Base-by-base conservation (phyloP, 2,113 vertebrate genomes). In the Spermophilus dauricus region DNA sequence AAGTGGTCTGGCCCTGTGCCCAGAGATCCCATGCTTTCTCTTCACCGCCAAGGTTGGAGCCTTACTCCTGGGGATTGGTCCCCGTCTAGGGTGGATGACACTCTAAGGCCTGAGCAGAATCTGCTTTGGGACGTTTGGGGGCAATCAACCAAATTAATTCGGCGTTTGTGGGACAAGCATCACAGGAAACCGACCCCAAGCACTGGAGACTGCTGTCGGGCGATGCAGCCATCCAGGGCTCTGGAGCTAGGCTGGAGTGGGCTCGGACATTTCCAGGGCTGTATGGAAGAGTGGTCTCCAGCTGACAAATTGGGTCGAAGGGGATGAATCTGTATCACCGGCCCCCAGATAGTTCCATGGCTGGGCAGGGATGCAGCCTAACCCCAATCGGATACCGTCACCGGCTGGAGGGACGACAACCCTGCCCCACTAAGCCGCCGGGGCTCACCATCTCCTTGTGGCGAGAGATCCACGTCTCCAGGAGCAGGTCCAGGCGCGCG, bases 391-490 rank as follows among this genome's bases (percentile, higher is more conserved):
- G 30, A 28, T 10, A 56, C 22, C 3, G 26, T 30, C 34, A 26
- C 65, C 24, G 4, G 34, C 42, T 6, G 78, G 72, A 48, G 28
- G 34, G 30, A 63, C 61, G 61, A 10, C 24, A 82, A 37, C 12
- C 14, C 70, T 17, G 53, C 34, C 28, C 56, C 39, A 17, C 70
- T 37, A 12, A 2, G 72, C 34, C 14, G 45, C 58, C 0, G 24
- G 88, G 53, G 30, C 98, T 99, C 98, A 99, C 99, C 99, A 99
- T 99, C 91, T 99, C 99, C 98, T 98, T 97, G 98, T 99, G 99
- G 96, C 99, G 99, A 30, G 99, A 99, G 98, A 99, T 99, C 99
- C 99, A 99, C 0, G 99, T 99, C 93, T 99, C 99, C 91, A 99
- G 99, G 28, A 99, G 99, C 98, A 99, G 98, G 91, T 99, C 99